Evolutionary conservation across 2,888 invertebrate genomes (phyloP).

Genomic region (Oxytorus armatus): DNA sequence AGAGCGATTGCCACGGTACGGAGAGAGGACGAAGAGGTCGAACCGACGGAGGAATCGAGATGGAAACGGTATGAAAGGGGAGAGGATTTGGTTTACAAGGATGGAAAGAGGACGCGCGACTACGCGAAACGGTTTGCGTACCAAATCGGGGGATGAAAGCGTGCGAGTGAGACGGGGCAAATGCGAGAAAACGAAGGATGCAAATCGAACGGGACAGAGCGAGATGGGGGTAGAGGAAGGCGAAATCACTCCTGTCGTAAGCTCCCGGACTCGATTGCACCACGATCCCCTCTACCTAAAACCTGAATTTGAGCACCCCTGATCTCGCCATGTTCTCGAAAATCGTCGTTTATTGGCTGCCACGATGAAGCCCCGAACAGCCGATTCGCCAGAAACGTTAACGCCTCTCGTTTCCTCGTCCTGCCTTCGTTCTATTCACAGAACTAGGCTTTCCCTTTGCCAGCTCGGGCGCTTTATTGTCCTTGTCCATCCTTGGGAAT

Average conservation of each 20-base stretch:
- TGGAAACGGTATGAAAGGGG: conserved; percentile 10
- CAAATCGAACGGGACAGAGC: conserved; percentile 30
- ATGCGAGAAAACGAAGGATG: conserved; percentile 34
- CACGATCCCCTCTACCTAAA: conserved; percentile 52
- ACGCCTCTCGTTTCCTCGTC: conserved; percentile 75
- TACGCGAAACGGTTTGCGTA: conserved; percentile 1
- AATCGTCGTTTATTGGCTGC: conserved; percentile 74
- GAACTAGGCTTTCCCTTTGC: conserved; percentile 36
- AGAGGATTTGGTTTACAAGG: conserved; percentile 18
- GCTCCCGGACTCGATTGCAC: conserved; percentile 67
- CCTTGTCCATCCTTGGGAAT: conserved; percentile 53
- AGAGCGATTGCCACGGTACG: conserved; percentile 18
- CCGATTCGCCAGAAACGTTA: conserved; percentile 73
- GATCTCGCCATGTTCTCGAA: conserved; percentile 81
- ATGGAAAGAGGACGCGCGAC: conserved; percentile 5
- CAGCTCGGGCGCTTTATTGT: conserved; percentile 11
- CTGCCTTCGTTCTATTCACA: conserved; percentile 64
- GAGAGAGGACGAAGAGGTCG: conserved; percentile 11
- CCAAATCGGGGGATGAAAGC: conserved; percentile 52
- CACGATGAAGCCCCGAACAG: conserved; percentile 35
- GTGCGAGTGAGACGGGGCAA: conserved; percentile 14
- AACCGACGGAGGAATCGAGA: conserved; percentile 36
- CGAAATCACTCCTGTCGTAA: conserved; percentile 61
- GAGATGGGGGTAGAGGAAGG: conserved; percentile 38
- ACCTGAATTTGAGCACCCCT: conserved; percentile 79